phyloP scores from a whole-genome alignment of 2,113 vertebrate genomes.

The Larimichthys crocea region DNA sequence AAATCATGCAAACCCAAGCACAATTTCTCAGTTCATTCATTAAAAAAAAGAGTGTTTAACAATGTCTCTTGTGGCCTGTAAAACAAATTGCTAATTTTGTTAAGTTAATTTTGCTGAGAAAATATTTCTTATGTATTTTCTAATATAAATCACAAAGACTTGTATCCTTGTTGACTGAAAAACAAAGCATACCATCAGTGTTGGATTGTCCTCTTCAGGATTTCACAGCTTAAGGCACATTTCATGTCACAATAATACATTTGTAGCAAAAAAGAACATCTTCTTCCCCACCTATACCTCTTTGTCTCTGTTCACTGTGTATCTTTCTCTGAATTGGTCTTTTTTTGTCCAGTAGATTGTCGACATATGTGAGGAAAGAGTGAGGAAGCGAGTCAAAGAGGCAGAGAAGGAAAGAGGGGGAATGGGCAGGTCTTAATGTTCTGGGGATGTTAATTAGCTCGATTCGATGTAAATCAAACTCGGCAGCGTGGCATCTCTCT shows the following conservation, averaged over 20 bases:
- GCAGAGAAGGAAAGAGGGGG: constrained; percentile 38
- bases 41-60: neutral
- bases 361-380: constrained; percentile 1
- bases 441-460: constrained; percentile 65
- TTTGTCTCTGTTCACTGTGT: constrained; percentile 11
- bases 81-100: neutral
- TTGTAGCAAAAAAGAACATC: neutral
- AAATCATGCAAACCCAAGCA: neutral
- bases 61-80: neutral
- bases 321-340: constrained; percentile 28
- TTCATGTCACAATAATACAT: neutral
- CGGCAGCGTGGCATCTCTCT: constrained; percentile 51
- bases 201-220: neutral
- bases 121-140: neutral
- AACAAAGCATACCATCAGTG: neutral
- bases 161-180: neutral
- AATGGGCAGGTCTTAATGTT: constrained; percentile 52
- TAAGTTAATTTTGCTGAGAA: no score
- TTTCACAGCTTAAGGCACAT: constrained; percentile 21
- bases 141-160: neutral
- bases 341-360: constrained; percentile 27
- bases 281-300: constrained; percentile 15
- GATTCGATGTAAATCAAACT: constrained; percentile 70
- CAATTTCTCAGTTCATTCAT: neutral
- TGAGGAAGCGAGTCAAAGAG: constrained; percentile 41